Conservation (phyloP, 2,797 vertebrate species). For the Rhinogobio ventralis region DNA sequence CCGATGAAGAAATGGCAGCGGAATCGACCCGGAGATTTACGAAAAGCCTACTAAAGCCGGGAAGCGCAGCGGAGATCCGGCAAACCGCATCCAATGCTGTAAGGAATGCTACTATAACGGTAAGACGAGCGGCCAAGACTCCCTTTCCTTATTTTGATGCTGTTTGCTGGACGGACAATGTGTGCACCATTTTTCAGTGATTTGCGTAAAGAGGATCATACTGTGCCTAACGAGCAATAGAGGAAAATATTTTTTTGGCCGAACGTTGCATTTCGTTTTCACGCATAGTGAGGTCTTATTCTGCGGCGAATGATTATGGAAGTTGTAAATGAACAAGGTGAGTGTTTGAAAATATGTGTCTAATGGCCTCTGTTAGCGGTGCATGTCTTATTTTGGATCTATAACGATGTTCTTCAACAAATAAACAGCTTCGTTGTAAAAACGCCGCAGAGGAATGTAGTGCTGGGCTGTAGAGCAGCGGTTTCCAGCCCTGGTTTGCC, state of each 20-base stretch:
- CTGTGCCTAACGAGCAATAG: background rate
- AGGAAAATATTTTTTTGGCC: background rate
- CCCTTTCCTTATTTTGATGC: background rate
- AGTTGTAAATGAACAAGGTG: background rate
- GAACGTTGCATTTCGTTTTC: background rate
- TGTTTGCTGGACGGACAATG: background rate
- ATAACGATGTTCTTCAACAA: background rate
- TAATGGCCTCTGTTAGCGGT: background rate
- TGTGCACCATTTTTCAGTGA: background rate
- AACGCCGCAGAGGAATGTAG: conserved; percentile 57
- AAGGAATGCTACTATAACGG: conserved; percentile 73
- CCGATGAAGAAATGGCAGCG: conserved; percentile 85
- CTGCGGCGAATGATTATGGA: background rate
- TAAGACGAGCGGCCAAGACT: conserved; percentile 64
- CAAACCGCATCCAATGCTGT: conserved; percentile 85
- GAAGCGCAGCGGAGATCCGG: conserved; percentile 88
- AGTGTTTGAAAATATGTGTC: background rate
- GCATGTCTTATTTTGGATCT: background rate
- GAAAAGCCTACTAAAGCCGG: conserved; percentile 92
- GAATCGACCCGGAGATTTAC: conserved; percentile 93
- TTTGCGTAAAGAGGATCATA: background rate
- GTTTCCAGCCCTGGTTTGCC: background rate
- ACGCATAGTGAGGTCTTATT: background rate
- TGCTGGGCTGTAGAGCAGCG: background rate
- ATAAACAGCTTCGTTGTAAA: conserved; percentile 57